Percentiles rank a stretch among this genome's conserved stretches.
phyloP scores from a whole-genome alignment of 1,140 invertebrate genomes.

The Rhyzopertha dominica region DNA sequence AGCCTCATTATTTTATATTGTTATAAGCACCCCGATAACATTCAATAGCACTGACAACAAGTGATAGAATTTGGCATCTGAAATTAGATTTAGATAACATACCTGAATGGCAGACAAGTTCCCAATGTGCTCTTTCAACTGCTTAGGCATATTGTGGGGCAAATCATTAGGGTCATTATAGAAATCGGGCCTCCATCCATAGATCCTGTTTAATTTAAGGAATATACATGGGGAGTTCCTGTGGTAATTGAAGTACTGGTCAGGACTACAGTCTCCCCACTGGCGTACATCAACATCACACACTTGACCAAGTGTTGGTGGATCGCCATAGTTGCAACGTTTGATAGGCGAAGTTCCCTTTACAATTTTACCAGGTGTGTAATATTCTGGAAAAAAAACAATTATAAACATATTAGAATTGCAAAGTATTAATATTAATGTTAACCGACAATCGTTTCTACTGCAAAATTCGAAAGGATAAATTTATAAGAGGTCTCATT shows the following conservation, averaged over 20 bases:
- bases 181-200: constrained; percentile 42
- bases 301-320: constrained; percentile 52
- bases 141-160: constrained; percentile 46
- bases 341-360: constrained; percentile 53
- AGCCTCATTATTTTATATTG: too few species aligned
- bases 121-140: constrained; percentile 58
- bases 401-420: constrained; percentile 5
- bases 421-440: too few species aligned
- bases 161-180: constrained; percentile 37
- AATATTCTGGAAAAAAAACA: constrained; percentile 49
- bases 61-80: neutral
- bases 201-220: constrained; percentile 60
- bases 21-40: too few species aligned
- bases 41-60: too few species aligned
- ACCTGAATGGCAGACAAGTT: constrained; percentile 39
- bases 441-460: too few species aligned
- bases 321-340: constrained; percentile 54
- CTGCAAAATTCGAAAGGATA: too few species aligned
- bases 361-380: constrained; percentile 51
- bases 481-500: too few species aligned
- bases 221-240: constrained; percentile 61
- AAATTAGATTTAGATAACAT: neutral
- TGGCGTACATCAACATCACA: constrained; percentile 58
- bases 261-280: constrained; percentile 62
- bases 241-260: constrained; percentile 72